Evolutionary conservation across 2,797 vertebrate species (phyloP), one percentile per base, ranked within the genome.

Genomic region (Molossus molossus): DNA sequence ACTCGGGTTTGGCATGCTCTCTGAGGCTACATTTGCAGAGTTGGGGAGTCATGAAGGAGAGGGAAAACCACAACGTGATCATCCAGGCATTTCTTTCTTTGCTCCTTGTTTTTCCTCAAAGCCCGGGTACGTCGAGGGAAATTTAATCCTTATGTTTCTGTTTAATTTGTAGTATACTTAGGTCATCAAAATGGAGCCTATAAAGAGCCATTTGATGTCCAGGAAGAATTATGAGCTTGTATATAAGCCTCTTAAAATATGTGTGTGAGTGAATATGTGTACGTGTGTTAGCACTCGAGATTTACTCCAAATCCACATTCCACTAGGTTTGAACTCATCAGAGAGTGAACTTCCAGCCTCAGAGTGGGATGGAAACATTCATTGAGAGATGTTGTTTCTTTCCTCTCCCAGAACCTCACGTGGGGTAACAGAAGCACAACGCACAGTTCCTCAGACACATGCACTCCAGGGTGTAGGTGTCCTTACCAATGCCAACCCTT

Each of bases 91-190:
- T 87, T 97, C 91, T 94, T 90, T 90, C 84, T 94, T 92, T 87
- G 33, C 64, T 67, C 62, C 48, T 94, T 62, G 5, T 64, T 96
- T 96, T 96, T 84, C 94, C 96, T 94, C 92, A 94, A 91, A 97
- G 94, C 94, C 65, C 17, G 20, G 84, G 92, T 95, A 77, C 93
- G 94, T 94, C 3, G 45, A 95, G 92, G 92, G 96, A 97, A 97
- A 97, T 94, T 58, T 87, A 97, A 97, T 94, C 96, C 97, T 92
- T 97, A 90, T 94, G 95, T 97, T 97, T 96, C 97, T 94, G 77
- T 94, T 95, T 96, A 96, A 97, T 97, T 96, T 97, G 91, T 90
- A 73, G 85, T 91, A 72, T 96, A 91, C 96, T 96, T 97, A 96
- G 97, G 92, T 97, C 96, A 96, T 95, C 97, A 95, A 65, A 95